Base-by-base conservation (phyloP, 2,113 vertebrate species). In the Bos indicus region DNA sequence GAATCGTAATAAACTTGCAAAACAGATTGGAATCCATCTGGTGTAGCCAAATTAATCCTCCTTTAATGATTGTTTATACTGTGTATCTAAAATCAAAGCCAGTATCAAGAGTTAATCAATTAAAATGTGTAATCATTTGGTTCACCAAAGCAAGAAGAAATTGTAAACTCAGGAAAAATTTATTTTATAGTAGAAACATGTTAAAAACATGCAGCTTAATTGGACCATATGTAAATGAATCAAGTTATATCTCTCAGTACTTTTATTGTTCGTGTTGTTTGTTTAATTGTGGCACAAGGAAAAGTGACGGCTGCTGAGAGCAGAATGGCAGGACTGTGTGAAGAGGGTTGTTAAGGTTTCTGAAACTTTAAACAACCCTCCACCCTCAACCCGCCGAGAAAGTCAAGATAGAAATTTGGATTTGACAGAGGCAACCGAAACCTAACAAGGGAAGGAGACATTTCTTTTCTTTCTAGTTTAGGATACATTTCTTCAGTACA, bases 1-100 rank as follows among this genome's bases (percentile, higher is more conserved):
- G 96, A 95, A 96, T 96, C 83, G 71, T 97, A 95, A 97, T 93
- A 95, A 97, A 94, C 93, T 95, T 85, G 83, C 26, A 59, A 96
- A 96, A 93, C 97, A 98, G 97, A 97, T 97, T 98, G 97, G 96
- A 96, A 97, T 98, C 97, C 97, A 97, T 98, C 97, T 98, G 98
- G 82, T 94, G 11, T 95, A 94, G 89, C 91, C 89, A 97, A 97
- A 98, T 97, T 97, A 96, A 98, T 98, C 91, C 95, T 97, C 40
- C 85, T 98, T 97, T 98, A 98, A 98, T 97, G 97, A 97, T 91
- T 95, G 93, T 97, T 98, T 97, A 97, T 97, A 97, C 74, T 93
- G 64, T 97, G 87, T 88, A 96, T 91, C 96, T 48, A 95, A 95
- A 97, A 97, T 97, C 91, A 96, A 95, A 98, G 94, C 64, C 86